Evolutionary conservation across 2,888 invertebrate genomes (phyloP), one percentile per base, ranked within the genome.

Genomic region (Atethmia centrago): DNA sequence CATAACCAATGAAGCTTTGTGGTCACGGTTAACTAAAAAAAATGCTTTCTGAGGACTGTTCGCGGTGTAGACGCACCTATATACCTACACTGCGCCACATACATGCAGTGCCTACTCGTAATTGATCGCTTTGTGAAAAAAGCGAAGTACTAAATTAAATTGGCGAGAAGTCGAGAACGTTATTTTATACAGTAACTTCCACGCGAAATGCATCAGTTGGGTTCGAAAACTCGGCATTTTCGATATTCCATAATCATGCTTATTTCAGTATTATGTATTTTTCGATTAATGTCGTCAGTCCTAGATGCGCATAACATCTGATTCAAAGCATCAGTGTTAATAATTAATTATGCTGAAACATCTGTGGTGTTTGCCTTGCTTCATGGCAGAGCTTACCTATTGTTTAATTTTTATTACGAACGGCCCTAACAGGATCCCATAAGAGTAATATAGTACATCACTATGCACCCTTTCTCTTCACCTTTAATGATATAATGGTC

Each of bases 361-460:
- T 53, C 40, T 53, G 40, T 25, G 16, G 14, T 67, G 59, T 64
- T 14, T 14, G 51, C 12, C 40, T 59, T 53, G 77, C 77, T 77
- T 75, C 16, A 40, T 69, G 59, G 45, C 45, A 53, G 42, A 71
- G 45, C 68, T 75, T 77, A 67, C 25, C 4, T 40, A 36, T 59
- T 75, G 12, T 45, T 51, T 53, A 28, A 16, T 61, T 45, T n/a
- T 28, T 51, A n/a, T 42, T 36, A 66, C 49, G 16, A 45, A 21
- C 51, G 25, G 5, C 31, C 40, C 55, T 55, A 9, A 28, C 19
- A 28, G 55, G 28, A 63, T 14, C 19, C 25, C 36, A 36, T 49
- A 64, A 69, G 7, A 21, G 40, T 40, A 14, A n/a, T 40, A 25
- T n/a, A 19, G n/a, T 40, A 28, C 10, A 72, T 56, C 19, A 31